Evolutionary conservation across 2,888 invertebrate species (phyloP), one percentile per base, ranked within the genome.

Genomic region (Celastrina argiolus): DNA sequence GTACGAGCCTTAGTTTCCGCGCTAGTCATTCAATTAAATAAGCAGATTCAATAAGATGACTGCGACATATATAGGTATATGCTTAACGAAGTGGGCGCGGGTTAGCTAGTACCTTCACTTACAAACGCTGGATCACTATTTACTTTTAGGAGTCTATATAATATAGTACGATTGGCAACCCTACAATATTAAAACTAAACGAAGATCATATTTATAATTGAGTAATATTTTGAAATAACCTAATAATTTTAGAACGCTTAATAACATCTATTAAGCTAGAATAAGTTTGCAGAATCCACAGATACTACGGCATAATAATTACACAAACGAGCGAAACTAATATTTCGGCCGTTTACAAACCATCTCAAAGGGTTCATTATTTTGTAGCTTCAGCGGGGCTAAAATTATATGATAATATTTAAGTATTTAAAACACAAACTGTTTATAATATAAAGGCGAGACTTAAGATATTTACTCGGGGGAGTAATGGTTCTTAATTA

Each of bases 361-460:
- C 22, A 26, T 51, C 51, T 51, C 22, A 51, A 51, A 51, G 51
- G 26, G 22, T 51, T 51, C 51, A 26, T 51, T 51, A 51, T 26
- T 45, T 26, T 51, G 51, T 26, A 51, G 51, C 51, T 51, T 22
- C 5, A 22, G 51, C 51, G 51, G 12, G 4, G 22, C 5, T 22
- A 26, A 22, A 51, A 14, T 26, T 51, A 22, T 51, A 8, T 51
- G 45, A 45, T 18, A 45, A 45, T 45, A 45, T 51, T 51, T 12
- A 51, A 51, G 51, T 51, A 51, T 51, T 36, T 36, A 45, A 45
- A 45, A 45, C 10, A 45, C 45, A 45, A 45, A 18, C 42, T 51
- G 51, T 51, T 2, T 51, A 22, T 5, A 51, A 51, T 26, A 51
- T 51, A 26, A 51, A 51, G 51, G 6, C 22, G 51, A 4, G 51